A percentile compares a stretch with the other conserved stretches of the same genome.
These are phyloP conservation scores for Emydoidea blandingii DNA, from an alignment of 2,797 vertebrate genomes.

Conservation along the genomic window DNA sequence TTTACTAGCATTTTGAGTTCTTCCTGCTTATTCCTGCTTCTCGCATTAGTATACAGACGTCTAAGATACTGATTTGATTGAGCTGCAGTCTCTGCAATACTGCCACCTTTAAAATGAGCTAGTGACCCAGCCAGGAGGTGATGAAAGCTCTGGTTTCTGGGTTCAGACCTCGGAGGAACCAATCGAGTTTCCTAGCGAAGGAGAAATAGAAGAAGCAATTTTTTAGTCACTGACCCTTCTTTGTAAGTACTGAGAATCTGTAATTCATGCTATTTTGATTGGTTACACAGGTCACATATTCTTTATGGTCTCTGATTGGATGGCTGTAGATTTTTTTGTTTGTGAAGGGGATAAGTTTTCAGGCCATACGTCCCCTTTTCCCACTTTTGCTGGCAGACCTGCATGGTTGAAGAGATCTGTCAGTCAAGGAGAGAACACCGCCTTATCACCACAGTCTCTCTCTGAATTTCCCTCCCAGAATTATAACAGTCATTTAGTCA, in stretches of 20 bases:
- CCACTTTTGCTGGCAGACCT: background rate
- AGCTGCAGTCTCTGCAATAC: background rate
- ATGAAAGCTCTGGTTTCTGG: background rate
- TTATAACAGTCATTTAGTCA: constrained; percentile 1
- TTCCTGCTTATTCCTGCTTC: too few species aligned
- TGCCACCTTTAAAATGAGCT: background rate
- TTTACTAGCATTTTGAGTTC: too few species aligned
- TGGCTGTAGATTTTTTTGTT: background rate
- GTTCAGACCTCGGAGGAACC: background rate
- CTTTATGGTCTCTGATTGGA: background rate
- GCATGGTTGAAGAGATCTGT: constrained; percentile 23
- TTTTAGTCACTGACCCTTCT: background rate
- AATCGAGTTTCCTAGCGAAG: background rate
- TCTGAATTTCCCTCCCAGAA: constrained; percentile 28
- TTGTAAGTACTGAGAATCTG: background rate
- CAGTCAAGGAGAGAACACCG: constrained; percentile 12
- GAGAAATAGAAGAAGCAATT: background rate
- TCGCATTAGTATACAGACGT: too few species aligned
- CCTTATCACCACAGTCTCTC: constrained; percentile 10
- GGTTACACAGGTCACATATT: background rate
- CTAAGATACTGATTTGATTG: too few species aligned
- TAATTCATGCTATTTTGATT: background rate
- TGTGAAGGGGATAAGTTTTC: constrained; percentile 2
- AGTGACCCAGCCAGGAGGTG: background rate
- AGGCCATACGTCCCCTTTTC: background rate